These are phyloP conservation scores for Speoplatyrhinus poulsoni DNA, from an alignment of 2,113 vertebrate species.

Conservation along the genomic window DNA sequence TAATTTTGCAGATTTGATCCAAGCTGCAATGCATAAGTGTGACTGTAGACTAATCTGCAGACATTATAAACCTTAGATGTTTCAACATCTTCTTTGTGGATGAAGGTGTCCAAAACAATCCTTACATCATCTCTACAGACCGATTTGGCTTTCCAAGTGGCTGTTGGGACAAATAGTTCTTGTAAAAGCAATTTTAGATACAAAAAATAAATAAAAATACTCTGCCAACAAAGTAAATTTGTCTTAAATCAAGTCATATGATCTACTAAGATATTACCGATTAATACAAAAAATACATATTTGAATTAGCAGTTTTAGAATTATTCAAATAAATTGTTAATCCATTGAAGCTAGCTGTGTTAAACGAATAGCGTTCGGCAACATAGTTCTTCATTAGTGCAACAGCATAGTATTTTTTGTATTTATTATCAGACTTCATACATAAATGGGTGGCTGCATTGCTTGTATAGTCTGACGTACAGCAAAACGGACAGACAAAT, in stretches of 20 bases:
- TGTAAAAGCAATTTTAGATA: too few relatives aligned
- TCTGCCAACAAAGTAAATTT: too few relatives aligned
- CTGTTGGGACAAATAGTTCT: too few relatives aligned
- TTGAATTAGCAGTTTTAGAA: too few relatives aligned
- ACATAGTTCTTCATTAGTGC: neutral
- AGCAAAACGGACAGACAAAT: neutral
- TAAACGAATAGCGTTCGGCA: too few relatives aligned
- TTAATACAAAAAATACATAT: too few relatives aligned
- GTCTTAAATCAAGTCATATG: too few relatives aligned
- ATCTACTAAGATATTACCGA: too few relatives aligned
- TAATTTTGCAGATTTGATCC: constrained; percentile 58
- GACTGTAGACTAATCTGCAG: constrained; percentile 12
- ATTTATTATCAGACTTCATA: neutral
- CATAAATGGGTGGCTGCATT: neutral
- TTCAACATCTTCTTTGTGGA: neutral
- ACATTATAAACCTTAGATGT: neutral
- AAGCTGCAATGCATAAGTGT: constrained; percentile 30
- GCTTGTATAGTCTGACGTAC: neutral
- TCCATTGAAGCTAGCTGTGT: too few relatives aligned
- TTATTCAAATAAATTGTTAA: too few relatives aligned
- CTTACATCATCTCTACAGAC: neutral
- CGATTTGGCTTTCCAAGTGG: neutral
- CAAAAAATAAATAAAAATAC: too few relatives aligned
- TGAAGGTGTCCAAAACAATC: neutral
- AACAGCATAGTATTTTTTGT: neutral